Conservation (phyloP, 2,113 vertebrate genomes). For the Piaya cayana region DNA sequence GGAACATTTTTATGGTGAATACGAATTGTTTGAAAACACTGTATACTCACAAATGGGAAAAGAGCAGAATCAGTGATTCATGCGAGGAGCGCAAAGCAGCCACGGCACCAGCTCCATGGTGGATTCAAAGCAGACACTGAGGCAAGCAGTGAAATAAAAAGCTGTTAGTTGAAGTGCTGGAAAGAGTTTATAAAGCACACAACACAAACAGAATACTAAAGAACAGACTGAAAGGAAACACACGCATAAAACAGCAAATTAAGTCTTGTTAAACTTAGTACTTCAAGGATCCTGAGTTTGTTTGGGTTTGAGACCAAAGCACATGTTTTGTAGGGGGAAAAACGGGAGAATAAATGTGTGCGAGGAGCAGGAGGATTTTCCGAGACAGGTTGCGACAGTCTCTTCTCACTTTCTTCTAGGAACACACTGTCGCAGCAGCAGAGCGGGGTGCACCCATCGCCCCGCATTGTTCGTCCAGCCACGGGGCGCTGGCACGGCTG, state of each 20-base stretch:
- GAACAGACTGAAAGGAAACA: neutral
- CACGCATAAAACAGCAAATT: neutral
- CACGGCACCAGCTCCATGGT: neutral
- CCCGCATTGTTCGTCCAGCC: conserved; percentile 72
- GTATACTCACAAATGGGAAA: neutral
- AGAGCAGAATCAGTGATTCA: conserved; percentile 14
- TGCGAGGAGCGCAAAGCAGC: neutral
- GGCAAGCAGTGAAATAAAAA: conserved; percentile 10
- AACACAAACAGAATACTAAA: neutral
- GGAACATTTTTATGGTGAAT: conserved; percentile 45
- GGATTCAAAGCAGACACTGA: conserved; percentile 3
- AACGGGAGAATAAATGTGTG: fast-evolving
- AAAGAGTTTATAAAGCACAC: neutral
- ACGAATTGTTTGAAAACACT: conserved; percentile 53
- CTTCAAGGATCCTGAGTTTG: neutral
- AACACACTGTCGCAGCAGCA: neutral
- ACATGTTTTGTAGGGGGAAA: fast-evolving
- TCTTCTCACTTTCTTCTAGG: fast-evolving
- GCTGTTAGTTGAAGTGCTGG: neutral
- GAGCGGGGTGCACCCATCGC: neutral
- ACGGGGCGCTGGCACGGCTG: conserved; percentile 48
- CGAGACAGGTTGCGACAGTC: fast-evolving
- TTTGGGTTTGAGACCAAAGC: fast-evolving
- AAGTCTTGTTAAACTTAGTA: neutral
- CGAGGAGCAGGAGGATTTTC: fast-evolving